Conservation (phyloP, 2,113 vertebrate species). For the Hiodon alosoides region DNA sequence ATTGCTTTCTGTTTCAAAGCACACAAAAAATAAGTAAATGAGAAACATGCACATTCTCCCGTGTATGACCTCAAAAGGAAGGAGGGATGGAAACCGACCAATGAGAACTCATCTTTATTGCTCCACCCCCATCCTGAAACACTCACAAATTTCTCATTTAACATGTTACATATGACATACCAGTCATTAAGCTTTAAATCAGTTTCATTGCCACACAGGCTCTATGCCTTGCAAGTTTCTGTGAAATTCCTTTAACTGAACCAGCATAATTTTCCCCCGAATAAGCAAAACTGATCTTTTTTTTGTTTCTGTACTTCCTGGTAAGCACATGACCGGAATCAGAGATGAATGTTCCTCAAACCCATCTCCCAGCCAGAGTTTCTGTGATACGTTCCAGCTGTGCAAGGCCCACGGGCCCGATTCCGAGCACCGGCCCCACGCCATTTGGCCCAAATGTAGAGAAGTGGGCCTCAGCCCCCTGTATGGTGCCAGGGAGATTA, state of each 20-base stretch:
- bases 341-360: not conserved
- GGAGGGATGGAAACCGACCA: slow-evolving; percentile 38
- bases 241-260: slow-evolving; percentile 12
- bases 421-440: not conserved
- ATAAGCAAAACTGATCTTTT: not conserved
- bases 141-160: slow-evolving; percentile 21
- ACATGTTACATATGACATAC: slow-evolving; percentile 34
- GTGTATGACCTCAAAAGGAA: slow-evolving; percentile 21
- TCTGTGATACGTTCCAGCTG: slow-evolving; percentile 1
- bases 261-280: not conserved
- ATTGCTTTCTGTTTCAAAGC: not conserved
- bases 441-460: slow-evolving; percentile 36
- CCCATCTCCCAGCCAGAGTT: not conserved
- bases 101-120: slow-evolving; percentile 32
- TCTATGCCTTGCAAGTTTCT: slow-evolving; percentile 13
- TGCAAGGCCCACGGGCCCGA: not conserved
- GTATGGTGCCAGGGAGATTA: slow-evolving; percentile 10
- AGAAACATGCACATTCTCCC: slow-evolving; percentile 2
- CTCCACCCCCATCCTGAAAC: slow-evolving; percentile 28
- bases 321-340: not conserved
- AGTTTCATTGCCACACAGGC: slow-evolving; percentile 14
- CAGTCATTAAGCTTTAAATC: not conserved
- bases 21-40: not conserved
- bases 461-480: slow-evolving; percentile 22
- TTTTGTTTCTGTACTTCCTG: slow-evolving; percentile 24